Evolutionary conservation across 2,888 invertebrate species (phyloP).

Genomic region (Drosophila limbata): DNA sequence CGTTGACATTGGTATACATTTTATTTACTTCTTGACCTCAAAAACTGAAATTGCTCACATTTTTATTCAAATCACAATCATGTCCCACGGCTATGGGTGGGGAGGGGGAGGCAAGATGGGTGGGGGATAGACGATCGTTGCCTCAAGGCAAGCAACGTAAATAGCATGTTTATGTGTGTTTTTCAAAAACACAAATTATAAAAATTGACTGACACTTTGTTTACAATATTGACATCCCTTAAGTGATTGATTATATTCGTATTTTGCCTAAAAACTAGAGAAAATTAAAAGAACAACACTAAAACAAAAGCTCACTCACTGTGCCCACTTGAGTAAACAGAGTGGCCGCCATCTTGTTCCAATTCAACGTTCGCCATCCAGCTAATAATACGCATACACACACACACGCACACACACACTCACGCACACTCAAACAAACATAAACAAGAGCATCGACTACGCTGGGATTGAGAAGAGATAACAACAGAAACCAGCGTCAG

Average conservation of each 20-base stretch:
- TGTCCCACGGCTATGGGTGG: conserved; percentile 48
- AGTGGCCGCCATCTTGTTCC: conserved; percentile 60
- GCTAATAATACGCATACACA: conserved; percentile 39
- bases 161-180: conserved; percentile 38
- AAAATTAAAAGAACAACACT: conserved; percentile 21
- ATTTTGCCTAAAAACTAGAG: conserved; percentile 15
- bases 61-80: conserved; percentile 64
- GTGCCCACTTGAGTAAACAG: conserved; percentile 56
- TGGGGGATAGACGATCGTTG: conserved; percentile 20
- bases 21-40: conserved; percentile 49
- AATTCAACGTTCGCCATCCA: conserved; percentile 49
- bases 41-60: conserved; percentile 46
- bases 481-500: conserved; percentile 16
- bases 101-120: background rate
- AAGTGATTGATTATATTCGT: conserved; percentile 24
- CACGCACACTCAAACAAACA: conserved; percentile 14
- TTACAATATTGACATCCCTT: conserved; percentile 31
- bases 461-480: conserved; percentile 54
- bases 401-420: conserved; percentile 18
- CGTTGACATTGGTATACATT: conserved; percentile 61
- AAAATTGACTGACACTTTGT: conserved; percentile 10
- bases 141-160: conserved; percentile 63
- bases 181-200: conserved; percentile 9
- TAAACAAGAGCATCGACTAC: conserved; percentile 33
- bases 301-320: conserved; percentile 40